Evolutionary conservation across 2,888 invertebrate genomes (phyloP).

Genomic region (Andrena praecox): DNA sequence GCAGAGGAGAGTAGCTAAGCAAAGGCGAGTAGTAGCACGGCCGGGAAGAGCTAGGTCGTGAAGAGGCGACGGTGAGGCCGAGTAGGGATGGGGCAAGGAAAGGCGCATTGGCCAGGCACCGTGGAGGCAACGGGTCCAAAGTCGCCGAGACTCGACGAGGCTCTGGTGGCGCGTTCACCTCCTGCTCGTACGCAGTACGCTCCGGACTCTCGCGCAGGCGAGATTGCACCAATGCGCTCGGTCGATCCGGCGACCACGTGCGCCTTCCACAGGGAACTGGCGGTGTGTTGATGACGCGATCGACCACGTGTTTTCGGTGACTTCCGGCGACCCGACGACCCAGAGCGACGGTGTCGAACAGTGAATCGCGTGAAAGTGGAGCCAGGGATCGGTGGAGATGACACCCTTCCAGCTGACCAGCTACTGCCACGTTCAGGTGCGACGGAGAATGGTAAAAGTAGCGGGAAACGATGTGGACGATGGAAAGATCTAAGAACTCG

Average conservation of each 20-base stretch:
- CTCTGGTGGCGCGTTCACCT: conserved; percentile 80
- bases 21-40: conserved; percentile 35
- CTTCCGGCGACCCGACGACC: background rate
- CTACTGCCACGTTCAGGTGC: background rate
- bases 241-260: conserved; percentile 74
- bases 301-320: conserved; percentile 12
- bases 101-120: conserved; percentile 73
- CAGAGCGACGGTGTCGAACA: background rate
- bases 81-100: conserved; percentile 62
- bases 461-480: background rate
- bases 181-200: conserved; percentile 80
- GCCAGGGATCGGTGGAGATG: background rate
- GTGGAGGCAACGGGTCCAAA: conserved; percentile 75
- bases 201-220: conserved; percentile 82
- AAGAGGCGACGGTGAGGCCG: conserved; percentile 53
- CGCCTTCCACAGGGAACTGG: conserved; percentile 49
- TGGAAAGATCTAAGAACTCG: too few relatives aligned
- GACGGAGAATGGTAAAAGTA: background rate
- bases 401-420: background rate
- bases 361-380: background rate
- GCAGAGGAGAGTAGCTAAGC: conserved; percentile 57
- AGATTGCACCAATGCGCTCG: conserved; percentile 79
- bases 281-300: conserved; percentile 34
- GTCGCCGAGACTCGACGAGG: conserved; percentile 66
- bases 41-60: conserved; percentile 58